phyloP scores from a whole-genome alignment of 2,113 vertebrate species.

The Corynorhinus townsendii region DNA sequence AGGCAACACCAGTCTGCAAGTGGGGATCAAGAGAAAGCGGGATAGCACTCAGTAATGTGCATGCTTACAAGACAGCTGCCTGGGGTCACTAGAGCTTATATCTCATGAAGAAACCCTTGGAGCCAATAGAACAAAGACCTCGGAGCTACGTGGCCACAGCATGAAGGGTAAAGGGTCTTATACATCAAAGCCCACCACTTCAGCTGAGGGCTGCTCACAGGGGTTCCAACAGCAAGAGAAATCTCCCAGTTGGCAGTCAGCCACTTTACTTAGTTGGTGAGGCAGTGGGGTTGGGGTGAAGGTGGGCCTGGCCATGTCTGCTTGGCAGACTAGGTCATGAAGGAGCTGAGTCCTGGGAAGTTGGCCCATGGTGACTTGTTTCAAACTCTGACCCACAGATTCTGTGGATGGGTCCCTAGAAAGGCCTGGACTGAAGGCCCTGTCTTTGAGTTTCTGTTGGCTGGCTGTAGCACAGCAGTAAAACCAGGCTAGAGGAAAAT shows the following conservation, averaged over 20 bases:
- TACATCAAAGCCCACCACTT: not conserved
- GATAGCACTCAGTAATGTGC: not conserved
- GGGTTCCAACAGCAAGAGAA: not conserved
- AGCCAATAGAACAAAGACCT: not conserved
- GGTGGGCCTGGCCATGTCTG: not conserved
- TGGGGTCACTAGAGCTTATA: not conserved
- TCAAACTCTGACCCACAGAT: not conserved
- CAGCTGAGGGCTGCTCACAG: not conserved
- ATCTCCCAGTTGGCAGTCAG: not conserved
- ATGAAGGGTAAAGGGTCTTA: not conserved
- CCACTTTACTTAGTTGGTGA: not conserved
- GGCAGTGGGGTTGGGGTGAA: fast-evolving
- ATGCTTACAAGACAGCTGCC: not conserved
- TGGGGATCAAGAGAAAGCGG: not conserved
- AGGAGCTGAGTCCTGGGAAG: not conserved
- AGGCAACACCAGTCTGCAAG: not conserved
- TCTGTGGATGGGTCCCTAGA: not conserved
- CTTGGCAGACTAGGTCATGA: too few species aligned
- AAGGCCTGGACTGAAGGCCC: not conserved
- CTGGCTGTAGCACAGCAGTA: not conserved
- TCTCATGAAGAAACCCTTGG: not conserved
- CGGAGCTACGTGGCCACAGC: too few species aligned
- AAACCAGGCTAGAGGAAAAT: not conserved
- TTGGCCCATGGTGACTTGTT: not conserved
- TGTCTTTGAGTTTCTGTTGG: not conserved